phyloP scores from a whole-genome alignment of 2,113 vertebrate genomes.

The Piprites chloris region DNA sequence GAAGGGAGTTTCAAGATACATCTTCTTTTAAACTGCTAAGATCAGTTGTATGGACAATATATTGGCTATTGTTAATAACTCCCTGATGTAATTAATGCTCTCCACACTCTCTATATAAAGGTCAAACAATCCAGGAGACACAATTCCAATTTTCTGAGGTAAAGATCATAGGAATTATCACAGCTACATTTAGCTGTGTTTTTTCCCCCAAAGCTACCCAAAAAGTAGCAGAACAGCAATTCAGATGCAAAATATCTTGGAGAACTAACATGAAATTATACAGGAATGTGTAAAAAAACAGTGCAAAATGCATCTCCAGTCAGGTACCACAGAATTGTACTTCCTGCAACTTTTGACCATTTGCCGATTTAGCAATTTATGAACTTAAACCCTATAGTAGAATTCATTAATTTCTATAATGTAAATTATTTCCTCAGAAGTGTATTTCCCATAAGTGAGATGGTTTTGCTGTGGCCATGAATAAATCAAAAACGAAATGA shows the following conservation, averaged over 20 bases:
- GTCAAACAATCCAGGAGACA: not conserved
- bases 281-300: not conserved
- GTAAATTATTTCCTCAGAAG: constrained; percentile 53
- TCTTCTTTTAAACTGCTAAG: not conserved
- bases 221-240: not conserved
- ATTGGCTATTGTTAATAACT: not conserved
- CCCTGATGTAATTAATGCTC: not conserved
- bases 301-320: not conserved
- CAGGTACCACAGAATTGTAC: not conserved
- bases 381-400: constrained; percentile 5
- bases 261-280: not conserved
- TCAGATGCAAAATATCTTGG: not conserved
- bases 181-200: not conserved
- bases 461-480: constrained; percentile 37
- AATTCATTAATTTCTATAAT: constrained; percentile 51
- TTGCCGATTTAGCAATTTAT: constrained; percentile 20
- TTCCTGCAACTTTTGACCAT: not conserved
- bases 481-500: constrained; percentile 62
- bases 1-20: not conserved
- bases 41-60: not conserved
- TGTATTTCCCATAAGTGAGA: constrained; percentile 49
- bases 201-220: not conserved
- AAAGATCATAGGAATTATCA: not conserved
- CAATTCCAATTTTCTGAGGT: not conserved
- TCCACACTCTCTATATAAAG: not conserved